Percentiles rank a stretch among this genome's conserved stretches.
These are phyloP conservation scores for Spheniscus humboldti DNA, from an alignment of 2,797 vertebrate genomes.

Conservation along the genomic window DNA sequence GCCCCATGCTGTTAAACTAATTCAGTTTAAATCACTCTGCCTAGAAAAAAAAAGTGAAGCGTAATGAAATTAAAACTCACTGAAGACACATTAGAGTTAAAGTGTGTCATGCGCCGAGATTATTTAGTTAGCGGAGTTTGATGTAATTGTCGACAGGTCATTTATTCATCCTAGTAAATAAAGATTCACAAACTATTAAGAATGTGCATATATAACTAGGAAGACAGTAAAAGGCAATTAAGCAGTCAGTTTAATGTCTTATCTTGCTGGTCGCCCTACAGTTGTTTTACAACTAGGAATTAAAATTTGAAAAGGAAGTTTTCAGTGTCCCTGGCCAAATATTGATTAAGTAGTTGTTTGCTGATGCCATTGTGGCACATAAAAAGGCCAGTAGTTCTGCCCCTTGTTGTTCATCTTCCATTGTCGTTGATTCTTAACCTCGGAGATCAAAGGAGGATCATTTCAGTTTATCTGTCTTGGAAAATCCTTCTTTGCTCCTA, in stretches of 20 bases:
- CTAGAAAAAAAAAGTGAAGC: not conserved
- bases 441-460: slow-evolving; percentile 93
- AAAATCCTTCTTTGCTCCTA: slow-evolving; percentile 80
- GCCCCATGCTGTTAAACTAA: slow-evolving; percentile 52
- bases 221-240: slow-evolving; percentile 75
- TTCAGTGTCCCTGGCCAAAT: slow-evolving; percentile 95
- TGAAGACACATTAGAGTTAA: slow-evolving; percentile 11
- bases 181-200: slow-evolving; percentile 67
- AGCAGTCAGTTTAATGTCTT: slow-evolving; percentile 77
- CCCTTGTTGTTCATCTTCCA: slow-evolving; percentile 87
- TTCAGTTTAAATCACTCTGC: slow-evolving; percentile 43
- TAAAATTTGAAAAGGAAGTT: slow-evolving; percentile 97
- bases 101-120: not conserved
- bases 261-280: slow-evolving; percentile 71
- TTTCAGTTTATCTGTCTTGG: slow-evolving; percentile 98
- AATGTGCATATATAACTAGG: slow-evolving; percentile 64
- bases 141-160: slow-evolving; percentile 38
- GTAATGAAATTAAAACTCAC: slow-evolving; percentile 39
- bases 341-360: slow-evolving; percentile 99
- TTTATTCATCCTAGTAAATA: slow-evolving; percentile 61
- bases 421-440: slow-evolving; percentile 91
- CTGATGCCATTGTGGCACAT: slow-evolving; percentile 88
- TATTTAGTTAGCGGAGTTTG: slow-evolving; percentile 18
- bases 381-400: slow-evolving; percentile 85
- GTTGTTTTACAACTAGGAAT: slow-evolving; percentile 92